Base-by-base conservation (phyloP, 92 coral and sea anemone species). In the Umimayanthus kanabou region DNA sequence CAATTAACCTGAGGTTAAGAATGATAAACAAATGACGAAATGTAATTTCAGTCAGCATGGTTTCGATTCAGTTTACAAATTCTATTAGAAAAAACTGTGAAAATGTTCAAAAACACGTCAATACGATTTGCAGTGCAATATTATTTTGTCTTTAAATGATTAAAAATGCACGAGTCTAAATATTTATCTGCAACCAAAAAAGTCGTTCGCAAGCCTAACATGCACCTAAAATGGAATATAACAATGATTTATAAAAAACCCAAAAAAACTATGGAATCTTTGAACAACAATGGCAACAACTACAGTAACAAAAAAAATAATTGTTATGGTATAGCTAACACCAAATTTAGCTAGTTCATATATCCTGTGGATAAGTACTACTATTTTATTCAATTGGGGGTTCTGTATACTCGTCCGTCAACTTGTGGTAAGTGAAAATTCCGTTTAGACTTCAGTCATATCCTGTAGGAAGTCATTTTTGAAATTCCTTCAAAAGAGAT, bases 181-280 rank as follows among this genome's bases (percentile, higher is more conserved):
- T 55, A 80, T 55, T 57, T 80, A 80, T 55, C 71, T 30, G 57
- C 42, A 80, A 80, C 70, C 16, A 45, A 80, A 80, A 80, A 80
- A 55, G 84, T 55, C 30, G 84, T 47, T 78, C 11, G 64, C 64
- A 78, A 78, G 49, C 39, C 49, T 14, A 78, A 9, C 71, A 80
- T 30, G 71, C 47, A 80, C 47, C 70, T 53, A 50, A 55, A 53
- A 42, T 8, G 37, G 70, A 57, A 55, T 80, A 29, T 57, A 55
- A 20, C 15, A 15, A 14, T 29, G 29, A 28, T 40, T 53, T 25
- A 80, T 80, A 25, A 22, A 53, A 55, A 43, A 47, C 37, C 37
- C 25, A 53, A 80, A 16, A 66, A 80, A 57, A 20, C 15, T 80
- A 0, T 42, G 25, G 16, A 5, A 42, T 6, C 39, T 18, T 72